Evolutionary conservation across 1,140 invertebrate species (phyloP), one percentile per base, ranked within the genome.

Genomic region (Cyrtorhinus lividipennis): DNA sequence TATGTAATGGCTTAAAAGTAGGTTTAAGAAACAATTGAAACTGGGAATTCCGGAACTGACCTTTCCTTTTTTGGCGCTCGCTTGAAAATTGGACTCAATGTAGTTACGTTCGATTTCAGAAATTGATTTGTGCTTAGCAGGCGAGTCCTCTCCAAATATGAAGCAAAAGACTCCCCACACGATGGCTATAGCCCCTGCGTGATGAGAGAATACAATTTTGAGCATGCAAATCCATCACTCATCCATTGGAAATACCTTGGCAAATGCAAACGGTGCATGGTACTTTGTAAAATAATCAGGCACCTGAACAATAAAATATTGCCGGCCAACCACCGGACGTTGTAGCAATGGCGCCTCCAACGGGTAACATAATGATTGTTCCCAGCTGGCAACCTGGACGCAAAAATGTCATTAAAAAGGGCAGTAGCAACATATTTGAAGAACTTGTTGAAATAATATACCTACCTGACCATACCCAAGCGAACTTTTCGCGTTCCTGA

Each of bases 131-230:
- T 82, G 80, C 1, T 78, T 72, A 0, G 72, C 69, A 0, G 93
- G 92, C 2, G 77, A 75, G 68, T 85, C 82, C 1, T 81, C 78
- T 0, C 84, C 81, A 44, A 83, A 76, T 46, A 81, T 73, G 44
- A 79, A 73, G 79, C 85, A 90, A 0, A 80, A 10, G 0, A 80
- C 64, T 8, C 79, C 77, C 80, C 84, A 87, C 0, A 78, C 0
- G 5, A 88, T 87, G 64, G 88, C 81, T 67, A 86, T 80, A 0
- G 2, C 59, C 22, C 67, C 66, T 67, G 44, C n/a, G n/a, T n/a
- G n/a, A n/a, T n/a, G n/a, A n/a, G n/a, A n/a, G n/a, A n/a, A n/a
- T n/a, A 48, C 13, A 44, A 10, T 8, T 30, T 57, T 22, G 59
- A 18, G n/a, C n/a, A n/a, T n/a, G n/a, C n/a, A n/a, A n/a, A n/a